Evolutionary conservation across 1,140 invertebrate species (phyloP), one percentile per base, ranked within the genome.

Genomic region (Drosophila pectinifera): DNA sequence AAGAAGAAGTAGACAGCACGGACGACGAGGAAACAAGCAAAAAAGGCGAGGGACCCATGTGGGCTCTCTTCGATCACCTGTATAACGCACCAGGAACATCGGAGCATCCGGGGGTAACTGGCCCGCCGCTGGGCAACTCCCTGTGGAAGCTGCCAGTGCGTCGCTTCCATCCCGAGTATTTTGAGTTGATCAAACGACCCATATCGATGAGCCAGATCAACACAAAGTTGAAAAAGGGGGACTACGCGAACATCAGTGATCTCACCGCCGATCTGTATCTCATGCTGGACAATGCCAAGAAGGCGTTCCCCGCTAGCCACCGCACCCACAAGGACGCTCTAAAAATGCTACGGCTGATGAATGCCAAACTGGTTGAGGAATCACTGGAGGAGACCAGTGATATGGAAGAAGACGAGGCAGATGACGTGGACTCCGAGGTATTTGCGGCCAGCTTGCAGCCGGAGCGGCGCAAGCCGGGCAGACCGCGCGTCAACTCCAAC

Each of bases 261-360:
- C 95, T 99, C 57, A 96, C 97, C n/a, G 96, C 95, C 1, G 98
- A 99, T 91, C 95, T 99, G 93, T 98, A 98, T 92, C 95, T 99
- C n/a, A 98, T 99, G 96, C 98, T 99, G 94, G 97, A 99, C 91
- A 99, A 99, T 94, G 98, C 98, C 20, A 97, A 97, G 92, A 95
- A 96, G 79, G 99, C 98, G 91, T 99, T 99, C 92, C 93, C 96
- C 42, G 95, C 96, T 48, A 96, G 96, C 61, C 97, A 97, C 34
- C 95, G 95, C 80, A 94, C 98, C 13, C 98, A 98, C 80, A 96
- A 96, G 92, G 96, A 94, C 68, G 94, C 94, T 18, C 92, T 94
- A 0, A 94, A 94, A 77, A 92, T 94, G 82, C 92, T 90, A 2
- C 91, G 83, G 56, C 61, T 92, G 5, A 91, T 92, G 80, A 92